Percentiles rank a stretch among this genome's conserved stretches.
Evolutionary conservation across 2,113 vertebrate genomes (phyloP).

Genomic region (Hydrochoerus hydrochaeris): DNA sequence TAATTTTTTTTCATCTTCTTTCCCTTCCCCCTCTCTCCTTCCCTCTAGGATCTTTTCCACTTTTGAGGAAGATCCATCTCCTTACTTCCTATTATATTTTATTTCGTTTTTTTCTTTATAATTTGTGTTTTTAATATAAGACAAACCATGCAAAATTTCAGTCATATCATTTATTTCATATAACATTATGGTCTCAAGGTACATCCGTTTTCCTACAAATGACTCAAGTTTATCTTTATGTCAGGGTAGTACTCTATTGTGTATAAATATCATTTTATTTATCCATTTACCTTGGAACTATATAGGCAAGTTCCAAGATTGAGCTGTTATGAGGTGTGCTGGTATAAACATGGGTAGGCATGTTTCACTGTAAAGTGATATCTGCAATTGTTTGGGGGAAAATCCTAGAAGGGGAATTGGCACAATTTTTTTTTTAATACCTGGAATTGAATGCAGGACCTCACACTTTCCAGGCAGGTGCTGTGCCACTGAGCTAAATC

Average conservation of each 20-base stretch:
- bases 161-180: neutral
- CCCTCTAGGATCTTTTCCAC: neutral
- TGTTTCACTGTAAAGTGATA: neutral
- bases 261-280: neutral
- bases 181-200: neutral
- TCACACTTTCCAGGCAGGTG: too few species aligned
- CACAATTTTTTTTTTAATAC: too few species aligned
- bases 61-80: neutral
- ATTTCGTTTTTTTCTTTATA: neutral
- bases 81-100: neutral
- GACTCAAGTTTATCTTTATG: neutral
- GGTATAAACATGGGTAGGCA: neutral
- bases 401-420: neutral
- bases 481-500: too few species aligned
- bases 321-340: neutral
- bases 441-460: too few species aligned
- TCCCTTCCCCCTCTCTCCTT: neutral
- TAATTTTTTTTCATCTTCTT: neutral
- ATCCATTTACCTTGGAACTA: too few species aligned
- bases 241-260: neutral
- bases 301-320: neutral
- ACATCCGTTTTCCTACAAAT: neutral
- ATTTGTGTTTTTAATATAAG: neutral
- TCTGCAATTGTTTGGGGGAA: neutral
- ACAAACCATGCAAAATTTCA: neutral